Conservation (phyloP, 2,113 vertebrate genomes). For the Cricetomys ansorgei region DNA sequence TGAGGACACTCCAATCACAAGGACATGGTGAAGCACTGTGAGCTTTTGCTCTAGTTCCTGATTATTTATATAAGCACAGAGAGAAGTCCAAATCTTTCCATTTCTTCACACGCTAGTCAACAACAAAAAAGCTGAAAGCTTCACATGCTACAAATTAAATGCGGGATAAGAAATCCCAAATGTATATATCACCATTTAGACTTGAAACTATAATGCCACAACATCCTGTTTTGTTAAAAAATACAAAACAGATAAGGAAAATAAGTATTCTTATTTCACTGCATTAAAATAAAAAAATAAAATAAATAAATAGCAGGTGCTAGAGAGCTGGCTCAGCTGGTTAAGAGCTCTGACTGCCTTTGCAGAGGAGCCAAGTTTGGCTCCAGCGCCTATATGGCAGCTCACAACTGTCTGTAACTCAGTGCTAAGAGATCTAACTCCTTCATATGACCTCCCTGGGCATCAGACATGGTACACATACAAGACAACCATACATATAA, state of each 20-base stretch:
- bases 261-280: not conserved
- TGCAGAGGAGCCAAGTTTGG: not conserved
- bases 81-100: not conserved
- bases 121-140: conserved; percentile 37
- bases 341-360: not conserved
- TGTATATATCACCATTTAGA: not conserved
- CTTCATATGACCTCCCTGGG: not conserved
- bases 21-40: not conserved
- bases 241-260: not conserved
- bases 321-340: not conserved
- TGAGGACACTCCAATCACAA: not conserved
- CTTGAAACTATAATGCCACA: not conserved
- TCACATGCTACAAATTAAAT: conserved; percentile 33
- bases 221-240: conserved; percentile 38
- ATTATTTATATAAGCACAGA: not conserved
- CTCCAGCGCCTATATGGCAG: not conserved
- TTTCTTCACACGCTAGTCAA: not conserved
- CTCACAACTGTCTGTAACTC: not conserved
- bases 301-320: not conserved
- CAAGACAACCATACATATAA: not conserved
- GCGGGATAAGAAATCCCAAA: conserved; percentile 16
- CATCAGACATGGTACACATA: not conserved
- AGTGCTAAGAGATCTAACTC: not conserved
- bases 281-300: not conserved
- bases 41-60: not conserved